Percentiles rank a stretch among this genome's conserved stretches.
Evolutionary conservation across 2,113 vertebrate species (phyloP).

Genomic region (Otocyon megalotis): DNA sequence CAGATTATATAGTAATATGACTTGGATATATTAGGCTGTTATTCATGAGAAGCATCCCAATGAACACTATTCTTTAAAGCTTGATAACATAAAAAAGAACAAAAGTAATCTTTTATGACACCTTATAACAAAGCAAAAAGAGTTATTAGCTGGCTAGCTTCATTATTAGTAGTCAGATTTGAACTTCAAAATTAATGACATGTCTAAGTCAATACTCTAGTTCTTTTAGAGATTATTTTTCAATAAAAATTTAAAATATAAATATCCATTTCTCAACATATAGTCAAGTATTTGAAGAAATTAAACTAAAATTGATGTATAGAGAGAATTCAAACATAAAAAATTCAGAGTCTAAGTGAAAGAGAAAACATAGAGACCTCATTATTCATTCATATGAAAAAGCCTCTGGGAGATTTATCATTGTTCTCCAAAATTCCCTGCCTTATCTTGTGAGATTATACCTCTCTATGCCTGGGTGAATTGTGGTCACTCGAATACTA

Average conservation of each 20-base stretch:
- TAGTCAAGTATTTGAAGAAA: neutral
- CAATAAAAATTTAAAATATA: neutral
- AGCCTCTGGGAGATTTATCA: neutral
- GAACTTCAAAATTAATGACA: neutral
- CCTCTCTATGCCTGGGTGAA: neutral
- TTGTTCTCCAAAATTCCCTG: neutral
- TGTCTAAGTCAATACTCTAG: neutral
- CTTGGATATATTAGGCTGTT: neutral
- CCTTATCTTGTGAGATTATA: neutral
- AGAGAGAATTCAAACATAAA: neutral
- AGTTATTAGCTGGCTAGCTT: neutral
- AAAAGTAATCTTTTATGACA: conserved; percentile 18
- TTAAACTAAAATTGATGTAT: neutral
- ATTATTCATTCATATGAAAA: neutral
- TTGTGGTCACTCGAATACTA: neutral
- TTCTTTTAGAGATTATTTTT: conserved; percentile 2
- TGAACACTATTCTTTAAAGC: neutral
- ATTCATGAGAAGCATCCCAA: neutral
- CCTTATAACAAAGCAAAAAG: conserved; percentile 13
- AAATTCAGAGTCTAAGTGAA: neutral
- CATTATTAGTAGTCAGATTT: neutral
- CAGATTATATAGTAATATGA: neutral
- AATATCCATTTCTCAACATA: neutral
- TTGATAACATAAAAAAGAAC: conserved; percentile 15
- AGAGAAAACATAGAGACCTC: neutral